These are phyloP conservation scores for Falco naumanni DNA, from an alignment of 2,797 vertebrate species.

Conservation along the genomic window DNA sequence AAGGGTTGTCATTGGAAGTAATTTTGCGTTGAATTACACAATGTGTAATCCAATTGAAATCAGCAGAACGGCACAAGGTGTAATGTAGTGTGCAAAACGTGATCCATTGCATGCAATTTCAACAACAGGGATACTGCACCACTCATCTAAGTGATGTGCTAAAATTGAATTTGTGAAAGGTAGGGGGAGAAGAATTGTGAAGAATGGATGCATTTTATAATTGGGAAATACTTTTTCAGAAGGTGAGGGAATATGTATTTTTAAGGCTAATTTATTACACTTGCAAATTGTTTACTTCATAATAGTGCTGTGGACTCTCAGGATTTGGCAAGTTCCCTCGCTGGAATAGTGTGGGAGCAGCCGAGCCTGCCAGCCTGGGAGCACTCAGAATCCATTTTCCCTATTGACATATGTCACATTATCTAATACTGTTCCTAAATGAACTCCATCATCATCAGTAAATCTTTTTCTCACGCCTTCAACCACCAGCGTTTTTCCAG, in stretches of 20 bases:
- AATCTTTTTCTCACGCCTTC: not conserved
- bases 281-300: not conserved
- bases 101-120: constrained; percentile 58
- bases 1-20: constrained; percentile 68
- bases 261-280: constrained; percentile 18
- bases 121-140: constrained; percentile 10
- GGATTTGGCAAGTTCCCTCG: not conserved
- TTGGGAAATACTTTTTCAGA: constrained; percentile 24
- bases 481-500: not conserved
- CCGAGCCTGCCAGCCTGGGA: not conserved
- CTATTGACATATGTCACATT: not conserved
- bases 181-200: constrained; percentile 22
- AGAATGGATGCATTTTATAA: constrained; percentile 12
- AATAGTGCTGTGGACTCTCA: not conserved
- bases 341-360: not conserved
- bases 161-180: constrained; percentile 60
- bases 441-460: not conserved
- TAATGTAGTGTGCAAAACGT: constrained; percentile 71
- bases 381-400: not conserved
- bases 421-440: constrained; percentile 14
- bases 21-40: constrained; percentile 73
- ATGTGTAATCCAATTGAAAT: constrained; percentile 72
- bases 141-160: constrained; percentile 51
- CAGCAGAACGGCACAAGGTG: constrained; percentile 66
- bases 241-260: not conserved